Conservation (phyloP, 2,888 invertebrate genomes). For the Drosophila limbata region DNA sequence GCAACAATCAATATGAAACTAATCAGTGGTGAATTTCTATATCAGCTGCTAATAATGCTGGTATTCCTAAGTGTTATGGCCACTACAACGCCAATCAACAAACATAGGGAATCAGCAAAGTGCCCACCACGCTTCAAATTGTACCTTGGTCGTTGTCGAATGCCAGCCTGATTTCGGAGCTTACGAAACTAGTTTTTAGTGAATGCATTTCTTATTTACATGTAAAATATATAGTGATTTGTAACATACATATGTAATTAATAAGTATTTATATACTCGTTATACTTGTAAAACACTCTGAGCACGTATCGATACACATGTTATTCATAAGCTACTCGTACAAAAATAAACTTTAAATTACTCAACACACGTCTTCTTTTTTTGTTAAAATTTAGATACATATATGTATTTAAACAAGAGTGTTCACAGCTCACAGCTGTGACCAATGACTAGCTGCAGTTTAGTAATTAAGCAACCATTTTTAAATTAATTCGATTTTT, state of each 20-base stretch:
- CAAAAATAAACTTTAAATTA: constrained; percentile 22
- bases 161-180: constrained; percentile 41
- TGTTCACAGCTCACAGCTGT: background rate
- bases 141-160: constrained; percentile 57
- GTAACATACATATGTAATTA: background rate
- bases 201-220: constrained; percentile 1
- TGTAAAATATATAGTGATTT: constrained; percentile 2
- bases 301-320: constrained; percentile 22
- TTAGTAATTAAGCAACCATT: constrained; percentile 10
- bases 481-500: background rate
- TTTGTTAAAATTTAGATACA: background rate
- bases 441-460: background rate
- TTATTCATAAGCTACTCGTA: constrained; percentile 18
- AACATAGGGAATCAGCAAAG: background rate
- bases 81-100: constrained; percentile 8
- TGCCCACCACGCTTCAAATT: constrained; percentile 42
- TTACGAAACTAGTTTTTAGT: constrained; percentile 5
- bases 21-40: constrained; percentile 6
- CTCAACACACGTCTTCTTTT: background rate
- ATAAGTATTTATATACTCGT: background rate
- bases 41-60: constrained; percentile 36
- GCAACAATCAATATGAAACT: constrained; percentile 32
- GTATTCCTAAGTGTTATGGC: constrained; percentile 14
- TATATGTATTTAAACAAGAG: background rate
- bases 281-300: background rate